Base-by-base conservation (phyloP, 2,888 invertebrate species). In the Asteroscopus sphinx region DNA sequence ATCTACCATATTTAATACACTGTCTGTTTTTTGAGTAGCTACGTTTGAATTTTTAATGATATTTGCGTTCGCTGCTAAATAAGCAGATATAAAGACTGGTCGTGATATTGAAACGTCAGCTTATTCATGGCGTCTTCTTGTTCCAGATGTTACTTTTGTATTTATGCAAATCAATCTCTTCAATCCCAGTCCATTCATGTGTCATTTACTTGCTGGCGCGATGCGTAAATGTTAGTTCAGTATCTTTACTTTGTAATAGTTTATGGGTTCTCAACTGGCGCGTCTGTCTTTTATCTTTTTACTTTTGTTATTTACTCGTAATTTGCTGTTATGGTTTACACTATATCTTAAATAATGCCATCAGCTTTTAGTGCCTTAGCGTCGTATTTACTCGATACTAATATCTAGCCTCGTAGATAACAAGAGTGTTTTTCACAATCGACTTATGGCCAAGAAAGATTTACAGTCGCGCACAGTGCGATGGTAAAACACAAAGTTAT, bases 401-500 rank as follows among this genome's bases (percentile, higher is more conserved):
- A 75, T 77, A 82, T 76, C 72, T 75, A 76, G 35, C 42, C 57
- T 68, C 73, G 63, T 73, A 80, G 81, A 84, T 87, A 85, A 81
- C 76, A 71, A 55, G 69, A 87, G 83, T 89, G 88, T 87, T 91
- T 88, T 89, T 84, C 86, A 85, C 86, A 86, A 92, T 91, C 85
- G 85, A 89, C 87, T 86, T 70, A 74, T 77, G 80, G 76, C 83
- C 77, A 82, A 85, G 87, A 91, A 88, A 91, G 90, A 92, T 92
- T 92, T 90, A 91, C 86, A 77, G 81, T 80, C 72, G 80, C 74
- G 76, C 79, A 73, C 81, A 74, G 79, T 77, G 78, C 74, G 86
- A 83, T 87, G 90, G 86, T 87, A 85, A 87, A 86, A 87, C 86
- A 81, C 84, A 73, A 79, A 89, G 91, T 89, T 93, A 93, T 92